Percentiles rank a stretch among this genome's conserved stretches.
Conservation (phyloP, 1,140 invertebrate species). For the Euura saliciscinereae region DNA sequence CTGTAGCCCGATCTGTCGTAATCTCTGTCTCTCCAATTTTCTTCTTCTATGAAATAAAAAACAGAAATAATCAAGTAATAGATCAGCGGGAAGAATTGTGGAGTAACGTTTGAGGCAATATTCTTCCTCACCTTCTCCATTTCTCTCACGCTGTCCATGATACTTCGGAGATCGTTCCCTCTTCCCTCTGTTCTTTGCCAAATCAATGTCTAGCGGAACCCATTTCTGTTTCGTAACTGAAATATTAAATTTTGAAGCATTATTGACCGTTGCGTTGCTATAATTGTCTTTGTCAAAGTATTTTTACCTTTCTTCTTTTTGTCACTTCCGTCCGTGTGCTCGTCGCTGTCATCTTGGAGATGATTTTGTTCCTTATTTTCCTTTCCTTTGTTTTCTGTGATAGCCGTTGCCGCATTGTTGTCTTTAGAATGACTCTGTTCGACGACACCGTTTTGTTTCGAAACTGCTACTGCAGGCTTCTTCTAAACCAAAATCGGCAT, state of each 20-base stretch:
- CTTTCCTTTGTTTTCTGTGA: slow-evolving; percentile 44
- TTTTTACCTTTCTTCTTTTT: slow-evolving; percentile 60
- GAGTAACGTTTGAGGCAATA: background rate
- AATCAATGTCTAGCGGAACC: slow-evolving; percentile 76
- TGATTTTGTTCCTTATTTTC: slow-evolving; percentile 55
- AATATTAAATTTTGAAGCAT: slow-evolving; percentile 9
- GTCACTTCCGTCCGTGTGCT: slow-evolving; percentile 48
- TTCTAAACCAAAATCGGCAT: slow-evolving; percentile 37
- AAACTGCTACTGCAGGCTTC: slow-evolving; percentile 36
- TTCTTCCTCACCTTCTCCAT: slow-evolving; percentile 45
- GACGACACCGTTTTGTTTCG: slow-evolving; percentile 51
- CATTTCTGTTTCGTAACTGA: slow-evolving; percentile 75
- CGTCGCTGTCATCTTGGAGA: slow-evolving; percentile 52
- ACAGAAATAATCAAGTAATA: no score
- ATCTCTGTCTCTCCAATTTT: slow-evolving; percentile 50
- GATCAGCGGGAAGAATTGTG: no score
- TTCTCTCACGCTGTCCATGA: slow-evolving; percentile 50
- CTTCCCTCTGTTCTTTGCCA: slow-evolving; percentile 61
- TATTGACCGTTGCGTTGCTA: no score
- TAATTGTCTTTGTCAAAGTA: no score
- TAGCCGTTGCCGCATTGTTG: slow-evolving; percentile 32
- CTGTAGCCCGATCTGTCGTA: slow-evolving; percentile 48
- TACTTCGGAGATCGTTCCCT: slow-evolving; percentile 54
- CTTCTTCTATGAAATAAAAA: slow-evolving; percentile 39
- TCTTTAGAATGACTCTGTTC: slow-evolving; percentile 47